These are phyloP conservation scores for Bambusicola thoracicus DNA, from an alignment of 2,113 vertebrate species.

Conservation along the genomic window DNA sequence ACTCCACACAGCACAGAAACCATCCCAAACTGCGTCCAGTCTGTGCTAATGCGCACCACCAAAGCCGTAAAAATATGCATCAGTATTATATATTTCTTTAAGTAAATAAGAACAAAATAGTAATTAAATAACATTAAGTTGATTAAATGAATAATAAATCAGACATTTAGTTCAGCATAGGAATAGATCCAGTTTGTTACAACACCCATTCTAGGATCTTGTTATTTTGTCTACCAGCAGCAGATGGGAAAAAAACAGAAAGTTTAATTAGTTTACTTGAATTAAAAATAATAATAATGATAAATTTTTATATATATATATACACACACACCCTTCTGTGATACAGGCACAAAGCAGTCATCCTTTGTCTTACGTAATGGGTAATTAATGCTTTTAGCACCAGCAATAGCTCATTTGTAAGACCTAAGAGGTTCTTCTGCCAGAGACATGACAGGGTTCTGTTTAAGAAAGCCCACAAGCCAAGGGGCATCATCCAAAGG, in stretches of 20 bases:
- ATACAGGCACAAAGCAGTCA: not conserved
- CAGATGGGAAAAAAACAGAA: too few relatives aligned
- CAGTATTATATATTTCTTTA: not conserved
- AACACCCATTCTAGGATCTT: too few relatives aligned
- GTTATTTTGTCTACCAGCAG: too few relatives aligned
- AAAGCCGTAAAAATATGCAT: not conserved
- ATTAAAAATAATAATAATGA: too few relatives aligned
- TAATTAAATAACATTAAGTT: not conserved
- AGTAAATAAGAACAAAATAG: not conserved
- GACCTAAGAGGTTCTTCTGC: not conserved
- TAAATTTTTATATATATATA: too few relatives aligned
- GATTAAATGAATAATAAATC: too few relatives aligned
- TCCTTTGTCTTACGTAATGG: not conserved
- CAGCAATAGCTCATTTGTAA: not conserved
- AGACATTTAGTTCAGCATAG: too few relatives aligned
- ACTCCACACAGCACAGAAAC: not conserved
- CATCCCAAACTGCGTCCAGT: not conserved
- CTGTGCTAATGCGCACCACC: not conserved
- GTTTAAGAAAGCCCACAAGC: not conserved
- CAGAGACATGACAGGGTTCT: not conserved
- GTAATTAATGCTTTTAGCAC: not conserved
- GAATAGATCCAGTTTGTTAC: too few relatives aligned
- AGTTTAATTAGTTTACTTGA: too few relatives aligned
- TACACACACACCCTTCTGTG: not conserved
- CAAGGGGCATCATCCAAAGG: not conserved